Evolutionary conservation across 2,113 vertebrate species (phyloP).

Genomic region (Pelusios castaneus): DNA sequence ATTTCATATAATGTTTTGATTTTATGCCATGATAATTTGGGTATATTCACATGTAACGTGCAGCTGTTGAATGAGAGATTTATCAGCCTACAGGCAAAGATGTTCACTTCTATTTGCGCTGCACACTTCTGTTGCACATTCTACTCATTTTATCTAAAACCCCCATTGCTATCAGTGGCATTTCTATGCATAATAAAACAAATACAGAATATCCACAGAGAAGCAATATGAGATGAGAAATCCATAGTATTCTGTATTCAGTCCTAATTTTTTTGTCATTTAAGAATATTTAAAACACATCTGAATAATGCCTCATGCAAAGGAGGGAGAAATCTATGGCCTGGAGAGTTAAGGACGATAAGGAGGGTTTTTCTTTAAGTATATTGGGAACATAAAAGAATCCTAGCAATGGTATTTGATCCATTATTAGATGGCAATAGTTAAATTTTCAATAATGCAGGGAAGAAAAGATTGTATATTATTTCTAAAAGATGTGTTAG

Average conservation of each 20-base stretch:
- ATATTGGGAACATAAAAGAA: neutral
- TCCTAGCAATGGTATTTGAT: neutral
- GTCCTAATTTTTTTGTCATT: neutral
- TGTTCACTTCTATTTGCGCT: accelerated
- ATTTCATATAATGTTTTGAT: neutral
- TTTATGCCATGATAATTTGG: neutral
- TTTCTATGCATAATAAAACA: neutral
- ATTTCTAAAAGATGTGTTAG: neutral
- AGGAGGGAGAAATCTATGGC: neutral
- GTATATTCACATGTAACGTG: neutral
- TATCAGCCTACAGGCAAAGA: neutral
- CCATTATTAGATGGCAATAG: neutral
- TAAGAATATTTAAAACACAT: neutral
- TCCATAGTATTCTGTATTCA: neutral
- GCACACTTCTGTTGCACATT: neutral
- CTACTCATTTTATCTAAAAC: neutral
- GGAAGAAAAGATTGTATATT: neutral
- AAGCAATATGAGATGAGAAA: neutral
- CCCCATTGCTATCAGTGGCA: accelerated
- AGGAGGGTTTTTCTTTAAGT: neutral
- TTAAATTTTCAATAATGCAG: neutral
- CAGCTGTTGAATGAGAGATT: neutral
- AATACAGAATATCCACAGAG: neutral
- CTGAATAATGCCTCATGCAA: neutral
- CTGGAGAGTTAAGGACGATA: neutral